A percentile compares a stretch with the other conserved stretches of the same genome.
These are phyloP conservation scores for Hemithea aestivaria DNA, from an alignment of 2,888 invertebrate species.

Conservation along the genomic window DNA sequence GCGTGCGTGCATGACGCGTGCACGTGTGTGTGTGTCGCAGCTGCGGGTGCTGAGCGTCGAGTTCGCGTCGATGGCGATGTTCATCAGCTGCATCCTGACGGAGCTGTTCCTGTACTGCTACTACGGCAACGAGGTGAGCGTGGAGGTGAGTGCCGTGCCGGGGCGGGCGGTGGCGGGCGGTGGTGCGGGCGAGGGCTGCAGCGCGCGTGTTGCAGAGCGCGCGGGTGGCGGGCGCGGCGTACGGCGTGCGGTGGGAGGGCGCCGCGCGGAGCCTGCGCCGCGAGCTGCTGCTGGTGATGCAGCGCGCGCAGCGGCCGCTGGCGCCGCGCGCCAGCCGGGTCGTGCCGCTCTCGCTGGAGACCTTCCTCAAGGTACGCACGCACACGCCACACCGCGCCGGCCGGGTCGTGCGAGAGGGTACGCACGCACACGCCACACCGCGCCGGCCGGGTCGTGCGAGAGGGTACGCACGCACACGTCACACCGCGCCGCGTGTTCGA, in stretches of 20 bases:
- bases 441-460: no score
- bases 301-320: constrained; percentile 65
- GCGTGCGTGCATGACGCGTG: no score
- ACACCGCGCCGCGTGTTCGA: no score
- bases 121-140: constrained; percentile 77
- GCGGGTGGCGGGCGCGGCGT: constrained; percentile 56
- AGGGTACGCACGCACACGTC: no score
- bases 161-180: background rate
- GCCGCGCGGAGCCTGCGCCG: constrained; percentile 38
- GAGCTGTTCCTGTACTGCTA: constrained; percentile 79
- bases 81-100: constrained; percentile 74
- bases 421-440: no score
- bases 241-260: constrained; percentile 55
- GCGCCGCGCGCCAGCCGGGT: constrained; percentile 67
- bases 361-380: constrained; percentile 61
- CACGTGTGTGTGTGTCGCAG: constrained; percentile 36
- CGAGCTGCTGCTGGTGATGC: constrained; percentile 63
- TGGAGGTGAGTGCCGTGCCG: constrained; percentile 54
- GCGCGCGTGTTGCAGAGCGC: constrained; percentile 50
- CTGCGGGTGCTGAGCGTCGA: constrained; percentile 56
- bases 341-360: constrained; percentile 71
- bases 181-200: background rate
- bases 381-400: no score
- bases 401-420: no score
- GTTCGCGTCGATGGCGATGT: constrained; percentile 73